phyloP scores from a whole-genome alignment of 2,797 vertebrate genomes.

The Darevskia mixta region DNA sequence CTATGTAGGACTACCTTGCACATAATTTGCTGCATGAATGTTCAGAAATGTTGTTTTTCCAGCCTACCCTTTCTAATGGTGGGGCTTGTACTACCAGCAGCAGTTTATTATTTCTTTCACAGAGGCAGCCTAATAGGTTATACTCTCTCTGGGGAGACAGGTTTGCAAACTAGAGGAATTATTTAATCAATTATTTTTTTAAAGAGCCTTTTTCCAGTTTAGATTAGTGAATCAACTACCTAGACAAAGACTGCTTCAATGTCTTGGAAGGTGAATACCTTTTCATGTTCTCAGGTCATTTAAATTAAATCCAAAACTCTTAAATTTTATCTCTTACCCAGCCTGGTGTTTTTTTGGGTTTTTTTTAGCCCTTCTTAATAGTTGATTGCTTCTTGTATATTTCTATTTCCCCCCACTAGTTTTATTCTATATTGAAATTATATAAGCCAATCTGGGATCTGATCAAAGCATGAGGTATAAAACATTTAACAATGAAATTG shows the following conservation, averaged over 20 bases:
- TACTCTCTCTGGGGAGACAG: too few species aligned
- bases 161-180: too few species aligned
- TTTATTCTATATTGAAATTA: neutral
- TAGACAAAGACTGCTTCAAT: too few species aligned
- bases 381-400: neutral
- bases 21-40: neutral
- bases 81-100: too few species aligned
- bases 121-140: too few species aligned
- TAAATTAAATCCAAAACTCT: neutral
- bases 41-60: neutral
- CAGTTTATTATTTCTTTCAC: too few species aligned
- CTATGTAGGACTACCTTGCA: neutral
- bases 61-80: too few species aligned
- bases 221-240: too few species aligned
- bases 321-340: neutral
- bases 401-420: neutral
- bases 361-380: neutral
- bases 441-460: neutral
- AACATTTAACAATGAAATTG: neutral
- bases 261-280: too few species aligned
- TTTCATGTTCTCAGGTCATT: neutral
- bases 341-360: neutral
- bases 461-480: neutral
- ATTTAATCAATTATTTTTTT: too few species aligned
- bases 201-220: too few species aligned